Evolutionary conservation across 2,888 invertebrate genomes (phyloP).

Genomic region (Drosophila ezoana): DNA sequence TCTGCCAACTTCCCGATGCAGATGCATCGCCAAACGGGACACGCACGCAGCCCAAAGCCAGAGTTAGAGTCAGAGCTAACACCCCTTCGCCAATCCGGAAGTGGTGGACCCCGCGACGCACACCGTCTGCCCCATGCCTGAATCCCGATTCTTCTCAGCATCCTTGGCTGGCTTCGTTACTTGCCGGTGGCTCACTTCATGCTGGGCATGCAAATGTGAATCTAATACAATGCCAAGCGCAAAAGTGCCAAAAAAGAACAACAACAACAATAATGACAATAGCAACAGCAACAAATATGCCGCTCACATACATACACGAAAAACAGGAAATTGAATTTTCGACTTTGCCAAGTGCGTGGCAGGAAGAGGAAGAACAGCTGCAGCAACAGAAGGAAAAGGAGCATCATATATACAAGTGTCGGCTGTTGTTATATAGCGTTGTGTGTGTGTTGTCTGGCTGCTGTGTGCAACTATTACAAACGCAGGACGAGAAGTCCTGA

Average conservation of each 20-base stretch:
- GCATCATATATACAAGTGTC: slow-evolving; percentile 54
- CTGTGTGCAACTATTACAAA: slow-evolving; percentile 70
- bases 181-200: slow-evolving; percentile 68
- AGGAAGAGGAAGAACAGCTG: slow-evolving; percentile 63
- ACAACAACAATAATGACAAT: slow-evolving; percentile 16
- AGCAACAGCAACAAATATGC: slow-evolving; percentile 43
- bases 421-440: slow-evolving; percentile 24
- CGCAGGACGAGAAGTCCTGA: slow-evolving; percentile 67
- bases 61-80: background rate
- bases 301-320: slow-evolving; percentile 73
- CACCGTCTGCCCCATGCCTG: background rate
- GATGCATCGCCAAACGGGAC: slow-evolving; percentile 49
- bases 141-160: slow-evolving; percentile 20
- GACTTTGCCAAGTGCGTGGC: slow-evolving; percentile 81
- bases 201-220: slow-evolving; percentile 79
- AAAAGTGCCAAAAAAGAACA: slow-evolving; percentile 64
- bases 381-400: slow-evolving; percentile 53
- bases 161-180: slow-evolving; percentile 40
- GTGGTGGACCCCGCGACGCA: slow-evolving; percentile 54
- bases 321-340: slow-evolving; percentile 81
- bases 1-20: slow-evolving; percentile 56
- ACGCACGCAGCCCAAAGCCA: slow-evolving; percentile 49
- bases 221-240: slow-evolving; percentile 78
- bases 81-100: slow-evolving; percentile 48
- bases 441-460: slow-evolving; percentile 23